Evolutionary conservation across 2,797 vertebrate species (phyloP).

Genomic region (Acipenser ruthenus): DNA sequence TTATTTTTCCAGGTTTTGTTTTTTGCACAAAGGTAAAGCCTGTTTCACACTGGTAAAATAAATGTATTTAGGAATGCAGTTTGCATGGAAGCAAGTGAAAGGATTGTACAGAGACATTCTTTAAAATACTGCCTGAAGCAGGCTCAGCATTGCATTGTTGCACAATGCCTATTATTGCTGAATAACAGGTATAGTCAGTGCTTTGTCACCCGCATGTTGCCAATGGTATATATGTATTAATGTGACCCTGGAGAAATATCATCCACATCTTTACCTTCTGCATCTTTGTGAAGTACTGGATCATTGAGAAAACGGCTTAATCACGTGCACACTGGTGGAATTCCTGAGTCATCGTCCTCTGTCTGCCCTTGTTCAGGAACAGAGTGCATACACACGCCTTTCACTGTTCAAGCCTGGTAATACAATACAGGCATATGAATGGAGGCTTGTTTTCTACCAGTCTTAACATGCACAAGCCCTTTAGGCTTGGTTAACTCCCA

Average conservation of each 20-base stretch:
- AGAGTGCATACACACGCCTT: conserved; percentile 49
- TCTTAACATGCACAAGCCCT: conserved; percentile 32
- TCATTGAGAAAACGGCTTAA: conserved; percentile 39
- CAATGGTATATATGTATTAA: conserved; percentile 19
- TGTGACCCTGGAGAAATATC: background rate
- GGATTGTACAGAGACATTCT: too few species aligned
- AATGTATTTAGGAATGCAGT: too few species aligned
- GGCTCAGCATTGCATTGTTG: too few species aligned
- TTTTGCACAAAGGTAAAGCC: too few species aligned
- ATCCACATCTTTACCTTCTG: background rate
- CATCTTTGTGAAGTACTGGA: conserved; percentile 15
- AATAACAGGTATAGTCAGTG: too few species aligned
- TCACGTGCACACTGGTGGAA: conserved; percentile 46
- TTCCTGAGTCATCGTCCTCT: conserved; percentile 61
- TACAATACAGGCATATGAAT: conserved; percentile 42
- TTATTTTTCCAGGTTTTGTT: too few species aligned
- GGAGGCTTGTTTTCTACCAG: conserved; percentile 40
- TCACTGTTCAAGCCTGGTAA: conserved; percentile 45
- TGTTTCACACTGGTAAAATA: too few species aligned
- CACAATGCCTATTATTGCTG: too few species aligned
- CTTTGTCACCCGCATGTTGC: conserved; percentile 14
- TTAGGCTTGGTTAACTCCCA: conserved; percentile 19
- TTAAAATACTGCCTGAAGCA: too few species aligned
- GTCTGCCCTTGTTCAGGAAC: conserved; percentile 35
- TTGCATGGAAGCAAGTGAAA: too few species aligned